Conservation (phyloP, 2,113 vertebrate species). For the Nanorana parkeri region DNA sequence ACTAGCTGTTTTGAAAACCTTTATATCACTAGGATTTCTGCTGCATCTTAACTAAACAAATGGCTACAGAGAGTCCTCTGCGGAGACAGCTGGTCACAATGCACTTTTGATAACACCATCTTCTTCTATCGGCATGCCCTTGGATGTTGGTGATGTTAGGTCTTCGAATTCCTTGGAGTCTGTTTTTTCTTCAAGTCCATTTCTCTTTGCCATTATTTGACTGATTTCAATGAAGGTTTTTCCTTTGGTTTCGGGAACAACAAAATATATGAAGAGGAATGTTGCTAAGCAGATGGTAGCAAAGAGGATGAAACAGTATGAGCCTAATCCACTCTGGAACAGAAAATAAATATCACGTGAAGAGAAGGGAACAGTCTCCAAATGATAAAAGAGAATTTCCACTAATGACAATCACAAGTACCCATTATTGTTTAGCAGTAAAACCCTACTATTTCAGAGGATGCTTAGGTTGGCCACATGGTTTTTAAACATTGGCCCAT, state of each 20-base stretch:
- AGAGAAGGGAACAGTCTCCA: background rate
- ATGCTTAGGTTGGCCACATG: no score
- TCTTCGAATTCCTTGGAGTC: conserved; percentile 53
- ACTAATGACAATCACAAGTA: no score
- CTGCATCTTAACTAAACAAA: background rate
- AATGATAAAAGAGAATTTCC: no score
- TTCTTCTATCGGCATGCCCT: background rate
- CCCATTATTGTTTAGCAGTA: no score
- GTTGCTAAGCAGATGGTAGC: conserved; percentile 79
- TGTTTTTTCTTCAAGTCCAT: conserved; percentile 67
- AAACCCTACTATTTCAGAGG: no score
- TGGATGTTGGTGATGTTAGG: background rate
- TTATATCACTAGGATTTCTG: background rate
- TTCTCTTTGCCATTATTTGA: conserved; percentile 84
- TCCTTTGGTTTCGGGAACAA: conserved; percentile 90
- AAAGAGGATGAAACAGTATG: conserved; percentile 90
- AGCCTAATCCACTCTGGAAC: conserved; percentile 77
- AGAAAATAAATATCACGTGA: conserved; percentile 12
- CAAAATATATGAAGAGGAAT: conserved; percentile 79
- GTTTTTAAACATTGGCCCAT: no score
- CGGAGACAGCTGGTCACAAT: background rate
- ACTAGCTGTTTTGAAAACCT: background rate
- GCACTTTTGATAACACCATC: background rate
- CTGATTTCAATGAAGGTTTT: conserved; percentile 92
- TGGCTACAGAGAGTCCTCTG: no score